Conservation (phyloP, 2,797 vertebrate genomes). For the Esox masquinongy region DNA sequence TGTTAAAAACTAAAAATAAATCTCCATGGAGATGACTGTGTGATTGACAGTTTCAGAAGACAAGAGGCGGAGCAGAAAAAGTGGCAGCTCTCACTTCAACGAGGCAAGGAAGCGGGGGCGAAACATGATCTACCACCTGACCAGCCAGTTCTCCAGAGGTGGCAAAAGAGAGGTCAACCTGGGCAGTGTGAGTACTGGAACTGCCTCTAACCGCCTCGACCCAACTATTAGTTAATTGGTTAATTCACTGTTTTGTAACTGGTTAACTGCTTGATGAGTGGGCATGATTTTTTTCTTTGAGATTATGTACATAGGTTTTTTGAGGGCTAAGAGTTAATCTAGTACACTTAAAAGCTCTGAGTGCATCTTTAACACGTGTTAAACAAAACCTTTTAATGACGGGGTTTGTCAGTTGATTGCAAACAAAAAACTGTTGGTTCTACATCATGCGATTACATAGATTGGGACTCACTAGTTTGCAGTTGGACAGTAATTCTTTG, state of each 20-base stretch:
- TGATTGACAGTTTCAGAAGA: constrained; percentile 68
- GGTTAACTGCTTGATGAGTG: too few species aligned
- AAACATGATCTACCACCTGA: constrained; percentile 84
- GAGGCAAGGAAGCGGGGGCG: constrained; percentile 81
- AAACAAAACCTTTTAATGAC: neutral
- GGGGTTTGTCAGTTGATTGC: neutral
- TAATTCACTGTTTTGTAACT: neutral
- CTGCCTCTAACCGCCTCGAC: neutral
- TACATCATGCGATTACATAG: neutral
- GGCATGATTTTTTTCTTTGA: too few species aligned
- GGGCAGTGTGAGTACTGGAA: constrained; percentile 80
- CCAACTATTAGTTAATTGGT: neutral
- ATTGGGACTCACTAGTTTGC: too few species aligned
- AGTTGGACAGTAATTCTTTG: too few species aligned
- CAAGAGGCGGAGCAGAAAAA: constrained; percentile 80
- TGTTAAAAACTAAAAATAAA: neutral
- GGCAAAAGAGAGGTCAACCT: constrained; percentile 83
- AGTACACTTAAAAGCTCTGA: too few species aligned
- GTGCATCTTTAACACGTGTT: neutral
- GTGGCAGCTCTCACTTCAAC: constrained; percentile 75
- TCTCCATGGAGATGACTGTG: constrained; percentile 11
- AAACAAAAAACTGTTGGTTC: neutral
- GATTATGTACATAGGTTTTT: too few species aligned
- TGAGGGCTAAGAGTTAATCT: too few species aligned
- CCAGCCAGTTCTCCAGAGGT: constrained; percentile 80